Evolutionary conservation across 2,888 invertebrate genomes (phyloP), one percentile per base, ranked within the genome.

Genomic region (Suillia variegata): DNA sequence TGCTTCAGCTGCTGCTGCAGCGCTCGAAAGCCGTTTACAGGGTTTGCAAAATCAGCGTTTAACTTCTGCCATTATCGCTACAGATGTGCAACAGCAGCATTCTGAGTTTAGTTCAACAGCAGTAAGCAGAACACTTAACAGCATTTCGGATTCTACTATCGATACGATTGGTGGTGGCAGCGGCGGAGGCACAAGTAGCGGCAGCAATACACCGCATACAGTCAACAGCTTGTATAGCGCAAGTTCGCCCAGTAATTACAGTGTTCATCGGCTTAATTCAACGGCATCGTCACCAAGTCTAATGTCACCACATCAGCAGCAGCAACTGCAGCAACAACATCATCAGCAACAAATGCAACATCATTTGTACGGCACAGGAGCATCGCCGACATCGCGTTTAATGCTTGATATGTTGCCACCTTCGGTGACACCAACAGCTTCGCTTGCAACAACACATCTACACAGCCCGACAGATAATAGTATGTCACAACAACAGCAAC

Each of bases 21-120:
- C 75, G 15, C 71, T 77, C 5, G 77, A 77, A 59, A 77, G 62
- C 50, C 70, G 73, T 50, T 58, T 77, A 21, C 58, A 75, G 31
- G 68, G 70, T 1, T 55, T 74, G 15, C 76, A 75, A 49, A 73
- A 70, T 12, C 72, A 64, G 13, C 59, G 22, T 64, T n/a, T n/a
- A n/a, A 61, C 10, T 22, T 22, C 15, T 15, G 2, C 17, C 51
- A 42, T 45, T 33, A 38, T 15, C 50, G 26, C 34, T 15, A 33
- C 4, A 50, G 34, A 48, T 13, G 56, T 31, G n/a, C 59, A 56
- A 17, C 53, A 54, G 48, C 21, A 5, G 1, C 47, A 12, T 49
- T 20, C 45, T 18, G 45, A 45, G 5, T 45, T 45, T 45, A 20
- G 45, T 5, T 20, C 45, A 4, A 13, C 17, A 5, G 45, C 45